phyloP scores from a whole-genome alignment of 2,797 vertebrate genomes.

The Aphelocoma californica region DNA sequence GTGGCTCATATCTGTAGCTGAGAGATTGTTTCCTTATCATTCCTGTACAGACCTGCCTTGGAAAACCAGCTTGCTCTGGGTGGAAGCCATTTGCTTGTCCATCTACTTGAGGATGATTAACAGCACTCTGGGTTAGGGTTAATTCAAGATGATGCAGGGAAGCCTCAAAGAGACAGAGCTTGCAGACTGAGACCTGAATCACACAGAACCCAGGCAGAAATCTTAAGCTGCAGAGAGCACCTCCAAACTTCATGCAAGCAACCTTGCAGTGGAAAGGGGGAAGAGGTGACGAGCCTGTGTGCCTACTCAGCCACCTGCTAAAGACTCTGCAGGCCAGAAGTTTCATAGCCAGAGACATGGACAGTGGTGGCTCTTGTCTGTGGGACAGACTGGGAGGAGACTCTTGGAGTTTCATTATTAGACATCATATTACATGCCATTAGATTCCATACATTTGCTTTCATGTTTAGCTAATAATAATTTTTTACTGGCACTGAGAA shows the following conservation, averaged over 20 bases:
- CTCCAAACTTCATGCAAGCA: neutral
- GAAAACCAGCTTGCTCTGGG: neutral
- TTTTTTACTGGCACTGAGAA: neutral
- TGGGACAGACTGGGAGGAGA: neutral
- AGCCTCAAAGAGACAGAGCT: neutral
- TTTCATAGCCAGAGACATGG: neutral
- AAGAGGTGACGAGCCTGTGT: neutral
- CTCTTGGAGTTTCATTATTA: neutral
- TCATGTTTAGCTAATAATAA: neutral
- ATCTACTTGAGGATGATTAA: slow-evolving; percentile 3
- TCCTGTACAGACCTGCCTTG: neutral
- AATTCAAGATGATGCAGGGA: neutral
- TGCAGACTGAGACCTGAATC: neutral
- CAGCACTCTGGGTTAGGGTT: neutral
- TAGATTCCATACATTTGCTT: neutral
- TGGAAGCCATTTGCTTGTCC: slow-evolving; percentile 13
- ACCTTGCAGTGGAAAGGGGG: neutral
- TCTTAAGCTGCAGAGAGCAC: neutral
- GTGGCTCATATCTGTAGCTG: neutral
- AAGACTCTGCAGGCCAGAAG: neutral
- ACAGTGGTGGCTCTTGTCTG: rapidly evolving
- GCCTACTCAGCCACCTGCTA: neutral
- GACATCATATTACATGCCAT: neutral
- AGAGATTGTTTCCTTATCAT: slow-evolving; percentile 20
- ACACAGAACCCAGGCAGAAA: neutral